Evolutionary conservation across 2,888 invertebrate genomes (phyloP).

Genomic region (Nomada fucata): DNA sequence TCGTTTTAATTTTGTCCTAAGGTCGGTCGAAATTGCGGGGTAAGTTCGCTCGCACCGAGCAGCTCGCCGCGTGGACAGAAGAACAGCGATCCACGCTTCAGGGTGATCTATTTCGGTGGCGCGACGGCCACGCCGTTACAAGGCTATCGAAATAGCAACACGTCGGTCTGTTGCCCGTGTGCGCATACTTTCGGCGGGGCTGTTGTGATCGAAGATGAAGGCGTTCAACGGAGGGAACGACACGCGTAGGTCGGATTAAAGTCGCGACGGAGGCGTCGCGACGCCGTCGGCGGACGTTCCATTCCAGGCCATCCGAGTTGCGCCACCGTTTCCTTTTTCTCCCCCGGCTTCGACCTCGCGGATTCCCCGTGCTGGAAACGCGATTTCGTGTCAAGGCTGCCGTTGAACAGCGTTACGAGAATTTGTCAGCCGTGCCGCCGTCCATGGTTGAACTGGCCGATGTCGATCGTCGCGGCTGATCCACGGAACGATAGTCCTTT

Average conservation of each 20-base stretch:
- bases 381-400: slow-evolving; percentile 47
- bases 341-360: slow-evolving; percentile 13
- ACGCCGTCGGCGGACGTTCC: background rate
- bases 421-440: slow-evolving; percentile 15
- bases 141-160: slow-evolving; percentile 75
- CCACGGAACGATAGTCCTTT: background rate
- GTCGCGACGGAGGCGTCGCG: background rate
- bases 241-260: background rate
- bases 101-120: slow-evolving; percentile 77
- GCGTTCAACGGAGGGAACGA: background rate
- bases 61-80: slow-evolving; percentile 42
- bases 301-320: background rate
- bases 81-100: slow-evolving; percentile 72
- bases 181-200: slow-evolving; percentile 51
- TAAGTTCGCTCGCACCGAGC: slow-evolving; percentile 59
- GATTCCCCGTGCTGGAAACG: slow-evolving; percentile 17
- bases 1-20: slow-evolving; percentile 58
- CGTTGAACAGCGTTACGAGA: slow-evolving; percentile 19
- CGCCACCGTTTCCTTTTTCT: background rate
- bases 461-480: background rate
- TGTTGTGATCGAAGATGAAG: slow-evolving; percentile 41
- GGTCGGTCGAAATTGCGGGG: slow-evolving; percentile 40
- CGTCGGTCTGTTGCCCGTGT: slow-evolving; percentile 34
- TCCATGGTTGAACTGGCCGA: slow-evolving; percentile 1
- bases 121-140: slow-evolving; percentile 59